Conservation (phyloP, 92 coral and sea anemone genomes). For the Zoanthus sociatus region DNA sequence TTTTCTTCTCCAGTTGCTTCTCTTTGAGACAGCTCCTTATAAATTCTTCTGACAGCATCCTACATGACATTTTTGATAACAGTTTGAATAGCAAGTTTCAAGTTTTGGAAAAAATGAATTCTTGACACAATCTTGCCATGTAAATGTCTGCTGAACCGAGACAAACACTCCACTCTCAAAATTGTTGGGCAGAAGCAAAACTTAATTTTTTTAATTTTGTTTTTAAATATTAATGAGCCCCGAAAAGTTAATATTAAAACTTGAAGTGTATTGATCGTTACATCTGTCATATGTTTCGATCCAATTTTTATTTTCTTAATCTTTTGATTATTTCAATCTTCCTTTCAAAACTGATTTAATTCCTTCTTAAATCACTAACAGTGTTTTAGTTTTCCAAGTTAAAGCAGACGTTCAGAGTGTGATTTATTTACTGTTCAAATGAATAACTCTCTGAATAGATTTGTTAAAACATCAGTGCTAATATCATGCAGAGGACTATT, state of each 20-base stretch:
- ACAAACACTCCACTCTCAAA: background rate
- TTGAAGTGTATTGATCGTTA: background rate
- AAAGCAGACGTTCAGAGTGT: background rate
- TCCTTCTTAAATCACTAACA: background rate
- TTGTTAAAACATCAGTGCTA: background rate
- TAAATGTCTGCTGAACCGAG: background rate
- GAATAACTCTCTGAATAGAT: background rate
- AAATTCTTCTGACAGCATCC: background rate
- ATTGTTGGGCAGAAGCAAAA: background rate
- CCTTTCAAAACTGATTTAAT: background rate
- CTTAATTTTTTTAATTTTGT: background rate
- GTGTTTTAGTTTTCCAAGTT: background rate
- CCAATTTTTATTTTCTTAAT: background rate
- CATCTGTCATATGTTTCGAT: background rate
- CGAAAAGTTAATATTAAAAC: background rate
- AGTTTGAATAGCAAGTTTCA: background rate
- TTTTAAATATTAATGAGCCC: background rate
- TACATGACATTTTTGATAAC: background rate
- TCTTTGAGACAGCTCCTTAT: background rate
- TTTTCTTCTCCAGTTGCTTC: background rate
- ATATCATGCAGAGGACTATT: background rate
- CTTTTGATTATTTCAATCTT: background rate
- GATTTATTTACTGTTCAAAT: background rate
- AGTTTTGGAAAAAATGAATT: background rate
- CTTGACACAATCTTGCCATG: background rate